Conservation (phyloP, 1,140 invertebrate species). For the Fopius arisanus region DNA sequence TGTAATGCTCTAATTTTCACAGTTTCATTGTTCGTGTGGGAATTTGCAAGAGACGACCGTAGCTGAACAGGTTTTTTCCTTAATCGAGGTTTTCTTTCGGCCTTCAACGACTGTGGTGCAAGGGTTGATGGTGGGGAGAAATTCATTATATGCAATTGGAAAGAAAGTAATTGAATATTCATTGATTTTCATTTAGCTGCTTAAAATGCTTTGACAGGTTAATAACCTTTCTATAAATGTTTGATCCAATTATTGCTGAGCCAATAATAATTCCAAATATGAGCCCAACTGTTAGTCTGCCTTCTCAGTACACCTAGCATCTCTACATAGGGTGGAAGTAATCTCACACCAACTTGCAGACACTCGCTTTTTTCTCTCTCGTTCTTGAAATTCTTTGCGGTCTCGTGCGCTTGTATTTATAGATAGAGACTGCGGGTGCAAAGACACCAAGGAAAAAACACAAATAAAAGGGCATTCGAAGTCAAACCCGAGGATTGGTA, state of each 20-base stretch:
- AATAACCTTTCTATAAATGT: background rate
- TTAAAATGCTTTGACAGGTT: too few relatives aligned
- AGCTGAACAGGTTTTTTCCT: too few relatives aligned
- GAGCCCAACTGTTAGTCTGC: background rate
- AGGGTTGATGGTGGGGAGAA: too few relatives aligned
- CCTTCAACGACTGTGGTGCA: too few relatives aligned
- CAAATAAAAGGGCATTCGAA: background rate
- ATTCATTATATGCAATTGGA: too few relatives aligned
- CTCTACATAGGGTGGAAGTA: background rate
- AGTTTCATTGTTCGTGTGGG: too few relatives aligned
- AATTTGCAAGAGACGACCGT: too few relatives aligned
- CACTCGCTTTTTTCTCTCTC: background rate
- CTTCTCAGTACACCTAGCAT: too few relatives aligned
- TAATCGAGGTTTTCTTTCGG: too few relatives aligned
- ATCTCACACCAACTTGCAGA: background rate
- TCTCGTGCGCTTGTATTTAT: conserved; percentile 7
- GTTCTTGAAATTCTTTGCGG: conserved; percentile 11
- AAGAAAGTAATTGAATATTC: too few relatives aligned
- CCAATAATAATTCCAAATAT: background rate
- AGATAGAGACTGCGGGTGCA: background rate
- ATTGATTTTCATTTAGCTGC: too few relatives aligned
- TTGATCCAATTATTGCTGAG: background rate
- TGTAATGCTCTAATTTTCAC: too few relatives aligned
- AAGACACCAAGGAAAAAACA: background rate
- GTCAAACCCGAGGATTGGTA: background rate